These are phyloP conservation scores for Periparus ater DNA, from an alignment of 2,797 vertebrate genomes.

Conservation along the genomic window DNA sequence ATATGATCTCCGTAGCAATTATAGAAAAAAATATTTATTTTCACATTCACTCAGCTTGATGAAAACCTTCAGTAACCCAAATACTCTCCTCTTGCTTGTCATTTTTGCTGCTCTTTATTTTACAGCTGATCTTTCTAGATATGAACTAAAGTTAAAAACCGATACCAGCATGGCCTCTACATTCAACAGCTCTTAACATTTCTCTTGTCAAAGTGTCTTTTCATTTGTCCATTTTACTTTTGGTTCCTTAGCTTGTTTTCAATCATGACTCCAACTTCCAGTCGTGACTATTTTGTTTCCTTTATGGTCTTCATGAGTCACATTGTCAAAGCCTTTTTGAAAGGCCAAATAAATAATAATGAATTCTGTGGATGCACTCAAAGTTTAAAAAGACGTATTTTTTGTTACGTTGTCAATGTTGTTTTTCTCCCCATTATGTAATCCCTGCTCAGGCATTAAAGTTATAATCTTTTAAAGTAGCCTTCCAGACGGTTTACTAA, in stretches of 20 bases:
- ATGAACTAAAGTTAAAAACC: neutral
- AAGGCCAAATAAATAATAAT: conserved; percentile 23
- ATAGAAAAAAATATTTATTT: neutral
- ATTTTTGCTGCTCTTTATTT: neutral
- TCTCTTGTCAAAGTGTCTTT: neutral
- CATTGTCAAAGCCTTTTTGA: neutral
- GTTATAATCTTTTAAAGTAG: conserved; percentile 24
- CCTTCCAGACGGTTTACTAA: neutral
- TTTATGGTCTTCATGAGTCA: neutral
- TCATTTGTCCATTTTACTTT: neutral
- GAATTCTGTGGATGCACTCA: neutral
- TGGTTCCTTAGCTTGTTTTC: neutral
- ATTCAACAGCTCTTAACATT: neutral
- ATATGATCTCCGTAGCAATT: neutral
- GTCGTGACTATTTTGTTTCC: neutral
- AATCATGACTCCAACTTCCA: neutral
- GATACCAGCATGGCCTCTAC: neutral
- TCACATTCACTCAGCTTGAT: neutral
- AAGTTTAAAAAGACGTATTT: neutral
- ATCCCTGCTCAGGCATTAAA: neutral
- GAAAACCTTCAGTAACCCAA: neutral
- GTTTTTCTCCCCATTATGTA: conserved; percentile 2
- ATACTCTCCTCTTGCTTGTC: neutral
- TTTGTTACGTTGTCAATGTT: neutral
- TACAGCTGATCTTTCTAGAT: neutral